Conservation (phyloP, 2,888 invertebrate species). For the Hirtodrosophila trivittata region DNA sequence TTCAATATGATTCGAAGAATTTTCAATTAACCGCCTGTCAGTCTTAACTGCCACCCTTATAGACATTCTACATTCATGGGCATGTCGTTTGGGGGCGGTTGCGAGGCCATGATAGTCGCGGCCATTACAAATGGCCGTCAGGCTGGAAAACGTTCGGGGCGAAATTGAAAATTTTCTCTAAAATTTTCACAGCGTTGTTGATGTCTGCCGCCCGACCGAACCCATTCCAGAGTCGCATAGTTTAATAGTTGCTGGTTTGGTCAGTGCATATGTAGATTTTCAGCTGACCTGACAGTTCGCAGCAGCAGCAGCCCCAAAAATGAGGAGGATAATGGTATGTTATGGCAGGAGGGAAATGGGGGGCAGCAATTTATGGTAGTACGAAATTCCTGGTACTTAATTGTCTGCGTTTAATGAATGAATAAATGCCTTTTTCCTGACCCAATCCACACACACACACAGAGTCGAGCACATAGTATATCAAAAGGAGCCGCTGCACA, state of each 20-base stretch:
- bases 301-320: conserved; percentile 11
- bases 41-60: conserved; percentile 37
- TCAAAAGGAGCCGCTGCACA: too few species aligned
- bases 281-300: conserved; percentile 74
- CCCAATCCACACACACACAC: conserved; percentile 1
- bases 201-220: conserved; percentile 5
- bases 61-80: neutral
- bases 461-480: conserved; percentile 21
- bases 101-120: conserved; percentile 60
- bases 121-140: conserved; percentile 69
- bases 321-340: neutral
- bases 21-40: conserved; percentile 65
- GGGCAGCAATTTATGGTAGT: conserved; percentile 66
- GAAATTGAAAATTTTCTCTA: conserved; percentile 68
- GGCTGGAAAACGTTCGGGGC: conserved; percentile 30
- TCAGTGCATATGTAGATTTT: conserved; percentile 78
- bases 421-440: conserved; percentile 65
- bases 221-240: conserved; percentile 48
- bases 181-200: conserved; percentile 51
- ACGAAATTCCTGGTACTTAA: conserved; percentile 80
- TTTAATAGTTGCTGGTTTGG: conserved; percentile 72
- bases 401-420: conserved; percentile 80
- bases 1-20: conserved; percentile 61
- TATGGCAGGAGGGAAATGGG: conserved; percentile 16
- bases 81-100: conserved; percentile 31